These are phyloP conservation scores for Noctua janthina DNA, from an alignment of 2,888 invertebrate species.

Conservation along the genomic window DNA sequence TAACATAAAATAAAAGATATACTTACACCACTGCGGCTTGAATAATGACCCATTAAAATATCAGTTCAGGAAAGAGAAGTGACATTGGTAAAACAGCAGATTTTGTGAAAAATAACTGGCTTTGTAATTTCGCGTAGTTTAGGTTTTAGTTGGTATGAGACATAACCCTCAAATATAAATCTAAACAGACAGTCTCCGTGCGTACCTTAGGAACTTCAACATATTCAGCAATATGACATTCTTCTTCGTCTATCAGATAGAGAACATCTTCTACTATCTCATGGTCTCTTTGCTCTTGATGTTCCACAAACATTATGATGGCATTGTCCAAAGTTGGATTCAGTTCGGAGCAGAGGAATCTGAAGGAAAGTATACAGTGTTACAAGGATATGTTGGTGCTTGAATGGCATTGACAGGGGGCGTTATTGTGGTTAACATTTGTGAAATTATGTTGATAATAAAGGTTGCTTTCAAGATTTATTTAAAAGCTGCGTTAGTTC, in stretches of 20 bases:
- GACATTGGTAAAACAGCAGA: neutral
- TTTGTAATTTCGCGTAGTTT: no score
- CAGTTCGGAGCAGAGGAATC: conserved; percentile 82
- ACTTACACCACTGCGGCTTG: neutral
- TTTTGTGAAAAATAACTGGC: neutral
- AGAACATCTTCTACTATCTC: conserved; percentile 92
- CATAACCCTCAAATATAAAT: neutral
- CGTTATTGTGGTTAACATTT: neutral
- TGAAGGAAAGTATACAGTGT: conserved; percentile 62
- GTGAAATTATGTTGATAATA: neutral
- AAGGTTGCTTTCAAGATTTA: neutral
- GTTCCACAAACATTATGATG: conserved; percentile 91
- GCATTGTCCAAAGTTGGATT: conserved; percentile 81
- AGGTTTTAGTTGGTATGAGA: neutral
- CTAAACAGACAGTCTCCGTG: neutral
- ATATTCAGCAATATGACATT: conserved; percentile 92
- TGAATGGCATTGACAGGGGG: neutral
- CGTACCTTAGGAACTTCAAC: conserved; percentile 96
- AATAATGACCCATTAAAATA: neutral
- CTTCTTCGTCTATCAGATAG: conserved; percentile 92
- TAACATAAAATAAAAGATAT: neutral
- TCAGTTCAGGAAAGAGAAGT: neutral
- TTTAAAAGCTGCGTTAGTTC: neutral
- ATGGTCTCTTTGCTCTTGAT: conserved; percentile 91
- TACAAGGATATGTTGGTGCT: neutral